Evolutionary conservation across 1,140 invertebrate species (phyloP).

Genomic region (Caligus rogercresseyi): DNA sequence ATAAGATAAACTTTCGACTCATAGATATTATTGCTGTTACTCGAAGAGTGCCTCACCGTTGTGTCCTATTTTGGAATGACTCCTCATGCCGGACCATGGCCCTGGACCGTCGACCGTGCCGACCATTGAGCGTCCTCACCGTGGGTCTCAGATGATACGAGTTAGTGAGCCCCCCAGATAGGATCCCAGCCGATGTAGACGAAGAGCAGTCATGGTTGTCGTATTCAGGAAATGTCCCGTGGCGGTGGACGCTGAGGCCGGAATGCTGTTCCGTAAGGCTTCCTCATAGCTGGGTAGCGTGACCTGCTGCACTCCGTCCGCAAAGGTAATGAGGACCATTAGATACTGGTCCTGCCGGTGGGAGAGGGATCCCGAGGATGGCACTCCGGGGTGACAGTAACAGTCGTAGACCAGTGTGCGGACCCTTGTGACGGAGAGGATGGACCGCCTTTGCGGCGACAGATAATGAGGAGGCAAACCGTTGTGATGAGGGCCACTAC

Average conservation of each 20-base stretch:
- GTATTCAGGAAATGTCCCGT: background rate
- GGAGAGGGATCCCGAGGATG: background rate
- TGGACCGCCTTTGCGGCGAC: conserved; percentile 5
- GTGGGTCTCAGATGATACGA: background rate
- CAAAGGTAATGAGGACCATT: conserved; percentile 19
- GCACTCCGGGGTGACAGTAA: conserved; percentile 15
- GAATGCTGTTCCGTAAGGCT: background rate
- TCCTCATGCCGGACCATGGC: background rate
- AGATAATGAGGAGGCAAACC: conserved; percentile 1
- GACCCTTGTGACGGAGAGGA: background rate
- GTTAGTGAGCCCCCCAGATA: no score
- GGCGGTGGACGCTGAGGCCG: no score
- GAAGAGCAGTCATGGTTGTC: background rate
- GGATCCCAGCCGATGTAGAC: background rate
- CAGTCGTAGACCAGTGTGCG: conserved; percentile 11
- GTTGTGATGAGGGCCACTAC: background rate
- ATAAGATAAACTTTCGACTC: no score
- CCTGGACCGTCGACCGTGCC: background rate
- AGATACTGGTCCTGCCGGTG: background rate
- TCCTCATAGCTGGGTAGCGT: conserved; percentile 9
- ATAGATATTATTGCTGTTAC: no score
- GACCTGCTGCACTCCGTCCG: conserved; percentile 9
- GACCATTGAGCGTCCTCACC: background rate
- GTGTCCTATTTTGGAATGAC: no score
- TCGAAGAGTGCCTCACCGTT: no score